These are phyloP conservation scores for Struthidea cinerea DNA, from an alignment of 2,113 vertebrate species.

Conservation along the genomic window DNA sequence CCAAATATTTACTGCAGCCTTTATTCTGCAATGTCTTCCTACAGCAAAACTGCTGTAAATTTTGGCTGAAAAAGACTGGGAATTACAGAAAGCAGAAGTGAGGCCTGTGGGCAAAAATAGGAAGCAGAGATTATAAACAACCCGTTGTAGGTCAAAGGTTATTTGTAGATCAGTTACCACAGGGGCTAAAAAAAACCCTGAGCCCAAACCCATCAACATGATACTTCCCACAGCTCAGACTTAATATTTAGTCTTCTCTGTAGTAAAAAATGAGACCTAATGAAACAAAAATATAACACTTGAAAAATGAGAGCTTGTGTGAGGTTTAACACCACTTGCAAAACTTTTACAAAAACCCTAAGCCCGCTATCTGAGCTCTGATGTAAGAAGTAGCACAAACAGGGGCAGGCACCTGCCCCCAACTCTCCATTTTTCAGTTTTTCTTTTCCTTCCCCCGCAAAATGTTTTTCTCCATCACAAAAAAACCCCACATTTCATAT, in stretches of 20 bases:
- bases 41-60: neutral
- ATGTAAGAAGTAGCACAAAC: neutral
- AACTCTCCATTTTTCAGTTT: neutral
- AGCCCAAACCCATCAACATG: neutral
- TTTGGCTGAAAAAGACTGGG: neutral
- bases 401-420: neutral
- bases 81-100: constrained; percentile 12
- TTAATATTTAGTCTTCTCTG: neutral
- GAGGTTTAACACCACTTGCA: neutral
- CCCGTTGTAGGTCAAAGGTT: constrained; percentile 41
- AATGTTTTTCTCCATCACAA: neutral
- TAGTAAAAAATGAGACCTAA: neutral
- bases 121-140: constrained; percentile 51
- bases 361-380: neutral
- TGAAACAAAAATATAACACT: neutral
- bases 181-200: neutral
- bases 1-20: neutral
- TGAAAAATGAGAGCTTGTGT: neutral
- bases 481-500: neutral
- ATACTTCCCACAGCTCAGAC: neutral
- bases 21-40: neutral
- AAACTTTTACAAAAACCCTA: neutral
- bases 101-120: constrained; percentile 30
- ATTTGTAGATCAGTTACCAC: constrained; percentile 28
- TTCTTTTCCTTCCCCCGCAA: neutral